Conservation (phyloP, 2,113 vertebrate genomes). For the Halcyon senegalensis region DNA sequence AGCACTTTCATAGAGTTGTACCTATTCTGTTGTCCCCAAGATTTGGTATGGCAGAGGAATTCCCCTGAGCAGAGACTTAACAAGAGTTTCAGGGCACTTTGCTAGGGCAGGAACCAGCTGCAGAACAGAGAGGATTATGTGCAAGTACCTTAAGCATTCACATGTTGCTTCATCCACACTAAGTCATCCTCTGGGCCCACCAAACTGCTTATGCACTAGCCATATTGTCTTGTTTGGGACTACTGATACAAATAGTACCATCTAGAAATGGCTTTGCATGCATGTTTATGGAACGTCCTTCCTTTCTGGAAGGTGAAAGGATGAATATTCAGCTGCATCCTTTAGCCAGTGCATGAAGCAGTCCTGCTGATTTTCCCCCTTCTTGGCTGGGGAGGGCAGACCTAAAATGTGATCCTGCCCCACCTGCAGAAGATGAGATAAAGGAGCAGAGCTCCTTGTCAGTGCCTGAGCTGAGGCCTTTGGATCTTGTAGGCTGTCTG, state of each 20-base stretch:
- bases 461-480: neutral
- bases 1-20: neutral
- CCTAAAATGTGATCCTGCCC: neutral
- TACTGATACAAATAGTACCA: neutral
- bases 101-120: neutral
- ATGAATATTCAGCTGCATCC: neutral
- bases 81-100: neutral
- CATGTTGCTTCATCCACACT: neutral
- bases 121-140: neutral
- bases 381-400: neutral
- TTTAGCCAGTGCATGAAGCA: neutral
- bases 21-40: neutral
- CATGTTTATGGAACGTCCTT: neutral
- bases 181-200: neutral
- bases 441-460: neutral
- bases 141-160: neutral
- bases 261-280: neutral
- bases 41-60: neutral
- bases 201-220: neutral
- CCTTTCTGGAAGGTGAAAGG: neutral
- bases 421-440: neutral
- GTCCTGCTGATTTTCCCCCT: neutral
- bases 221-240: neutral
- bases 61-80: neutral
- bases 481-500: neutral